These are phyloP conservation scores for Vanacampus margaritifer DNA, from an alignment of 2,113 vertebrate species.

Conservation along the genomic window DNA sequence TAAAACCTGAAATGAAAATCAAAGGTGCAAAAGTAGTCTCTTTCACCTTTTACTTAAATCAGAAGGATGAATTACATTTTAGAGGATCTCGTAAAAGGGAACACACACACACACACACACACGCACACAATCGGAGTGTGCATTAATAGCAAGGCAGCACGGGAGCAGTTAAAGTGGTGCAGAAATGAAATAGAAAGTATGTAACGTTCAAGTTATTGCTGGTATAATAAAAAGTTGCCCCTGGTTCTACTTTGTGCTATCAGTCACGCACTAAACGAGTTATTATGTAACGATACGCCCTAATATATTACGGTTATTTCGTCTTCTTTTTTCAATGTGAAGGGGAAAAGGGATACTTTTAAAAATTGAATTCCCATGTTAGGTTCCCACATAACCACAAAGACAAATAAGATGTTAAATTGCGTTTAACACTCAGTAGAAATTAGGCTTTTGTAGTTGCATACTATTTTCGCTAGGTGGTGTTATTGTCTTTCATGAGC, in stretches of 20 bases:
- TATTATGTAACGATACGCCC: background rate
- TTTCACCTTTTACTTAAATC: background rate
- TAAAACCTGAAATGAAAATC: background rate
- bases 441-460: background rate
- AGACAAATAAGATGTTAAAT: background rate
- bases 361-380: background rate
- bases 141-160: background rate
- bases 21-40: no score
- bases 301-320: background rate
- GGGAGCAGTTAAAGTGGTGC: conserved; percentile 3
- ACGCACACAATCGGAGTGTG: background rate
- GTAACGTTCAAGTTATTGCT: conserved; percentile 7
- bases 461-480: background rate
- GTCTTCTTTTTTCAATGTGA: no score
- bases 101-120: background rate
- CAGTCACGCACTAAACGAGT: background rate
- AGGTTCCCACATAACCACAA: background rate
- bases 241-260: conserved; percentile 1
- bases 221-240: conserved; percentile 19
- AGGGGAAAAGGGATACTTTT: background rate
- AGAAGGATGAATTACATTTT: background rate
- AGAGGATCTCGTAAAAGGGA: background rate
- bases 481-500: background rate
- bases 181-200: conserved; percentile 26
- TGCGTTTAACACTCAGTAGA: background rate